phyloP scores from a whole-genome alignment of 2,888 invertebrate genomes.

The Sisyra terminalis region DNA sequence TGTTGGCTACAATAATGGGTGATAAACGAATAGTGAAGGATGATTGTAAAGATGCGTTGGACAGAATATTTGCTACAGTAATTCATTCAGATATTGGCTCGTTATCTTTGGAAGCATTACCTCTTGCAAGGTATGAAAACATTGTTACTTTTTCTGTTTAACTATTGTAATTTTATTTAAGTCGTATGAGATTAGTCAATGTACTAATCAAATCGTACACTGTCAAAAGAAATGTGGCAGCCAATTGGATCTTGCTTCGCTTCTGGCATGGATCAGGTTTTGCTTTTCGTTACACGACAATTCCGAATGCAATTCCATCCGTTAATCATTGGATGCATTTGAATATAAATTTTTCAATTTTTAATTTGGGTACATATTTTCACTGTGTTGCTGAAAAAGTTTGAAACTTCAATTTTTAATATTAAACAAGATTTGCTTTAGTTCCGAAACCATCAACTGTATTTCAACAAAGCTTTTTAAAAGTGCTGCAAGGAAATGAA shows the following conservation, averaged over 20 bases:
- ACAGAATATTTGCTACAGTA: constrained; percentile 2
- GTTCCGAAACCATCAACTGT: not conserved
- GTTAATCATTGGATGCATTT: constrained; percentile 5
- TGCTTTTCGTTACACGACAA: constrained; percentile 1
- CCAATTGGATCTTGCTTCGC: constrained; percentile 5
- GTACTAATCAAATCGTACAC: constrained; percentile 3
- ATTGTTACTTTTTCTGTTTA: not conserved
- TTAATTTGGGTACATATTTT: constrained; percentile 1
- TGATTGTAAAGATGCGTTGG: constrained; percentile 6
- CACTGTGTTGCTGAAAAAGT: too few species aligned
- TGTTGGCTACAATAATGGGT: not conserved
- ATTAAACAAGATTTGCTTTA: not conserved
- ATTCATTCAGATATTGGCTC: constrained; percentile 1
- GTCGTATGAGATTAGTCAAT: constrained; percentile 1
- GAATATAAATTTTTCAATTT: not conserved
- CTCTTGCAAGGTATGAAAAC: not conserved
- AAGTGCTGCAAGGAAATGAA: not conserved
- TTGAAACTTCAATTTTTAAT: too few species aligned
- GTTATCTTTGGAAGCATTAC: constrained; percentile 1
- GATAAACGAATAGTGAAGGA: constrained; percentile 2
- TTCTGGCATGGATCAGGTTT: constrained; percentile 7
- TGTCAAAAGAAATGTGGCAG: constrained; percentile 5
- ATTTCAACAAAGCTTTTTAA: not conserved
- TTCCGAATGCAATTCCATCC: not conserved
- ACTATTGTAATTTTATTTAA: not conserved